phyloP scores from a whole-genome alignment of 2,113 vertebrate species.

The Aramus guarauna region DNA sequence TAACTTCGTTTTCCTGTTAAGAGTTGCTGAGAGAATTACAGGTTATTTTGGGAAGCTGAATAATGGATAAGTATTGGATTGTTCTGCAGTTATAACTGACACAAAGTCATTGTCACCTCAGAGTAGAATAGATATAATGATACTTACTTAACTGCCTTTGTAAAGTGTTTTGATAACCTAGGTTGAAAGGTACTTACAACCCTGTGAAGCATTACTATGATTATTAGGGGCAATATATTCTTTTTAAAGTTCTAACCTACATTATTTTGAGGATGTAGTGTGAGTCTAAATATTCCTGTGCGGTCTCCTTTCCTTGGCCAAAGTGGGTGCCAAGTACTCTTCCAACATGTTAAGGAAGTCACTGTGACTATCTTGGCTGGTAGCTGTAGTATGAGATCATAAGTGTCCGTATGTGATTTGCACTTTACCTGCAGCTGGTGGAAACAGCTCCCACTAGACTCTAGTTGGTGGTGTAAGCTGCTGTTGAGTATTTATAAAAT shows the following conservation, averaged over 20 bases:
- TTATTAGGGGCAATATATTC: background rate
- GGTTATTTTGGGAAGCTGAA: slow-evolving; percentile 56
- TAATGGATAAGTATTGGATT: slow-evolving; percentile 44
- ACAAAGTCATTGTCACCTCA: slow-evolving; percentile 35
- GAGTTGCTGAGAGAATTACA: slow-evolving; percentile 22
- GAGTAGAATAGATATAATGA: slow-evolving; percentile 29
- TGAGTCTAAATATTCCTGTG: background rate
- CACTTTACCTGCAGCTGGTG: background rate
- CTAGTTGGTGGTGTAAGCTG: background rate
- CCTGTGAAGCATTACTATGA: slow-evolving; percentile 10
- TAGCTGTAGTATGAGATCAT: rapidly evolving
- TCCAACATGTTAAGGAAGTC: background rate
- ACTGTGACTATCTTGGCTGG: background rate
- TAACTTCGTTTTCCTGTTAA: background rate
- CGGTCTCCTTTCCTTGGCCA: background rate
- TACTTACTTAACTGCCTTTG: slow-evolving; percentile 37
- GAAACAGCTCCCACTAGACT: background rate
- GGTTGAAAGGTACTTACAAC: slow-evolving; percentile 29
- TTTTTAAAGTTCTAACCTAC: slow-evolving; percentile 22
- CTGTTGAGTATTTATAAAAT: background rate
- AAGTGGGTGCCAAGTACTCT: background rate
- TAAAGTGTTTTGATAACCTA: slow-evolving; percentile 48
- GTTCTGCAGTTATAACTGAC: slow-evolving; percentile 51
- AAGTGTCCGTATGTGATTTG: rapidly evolving
- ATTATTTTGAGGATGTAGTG: background rate